Percentiles rank a stretch among this genome's conserved stretches.
These are phyloP conservation scores for Datnioides undecimradiatus DNA, from an alignment of 2,113 vertebrate species.

Conservation along the genomic window DNA sequence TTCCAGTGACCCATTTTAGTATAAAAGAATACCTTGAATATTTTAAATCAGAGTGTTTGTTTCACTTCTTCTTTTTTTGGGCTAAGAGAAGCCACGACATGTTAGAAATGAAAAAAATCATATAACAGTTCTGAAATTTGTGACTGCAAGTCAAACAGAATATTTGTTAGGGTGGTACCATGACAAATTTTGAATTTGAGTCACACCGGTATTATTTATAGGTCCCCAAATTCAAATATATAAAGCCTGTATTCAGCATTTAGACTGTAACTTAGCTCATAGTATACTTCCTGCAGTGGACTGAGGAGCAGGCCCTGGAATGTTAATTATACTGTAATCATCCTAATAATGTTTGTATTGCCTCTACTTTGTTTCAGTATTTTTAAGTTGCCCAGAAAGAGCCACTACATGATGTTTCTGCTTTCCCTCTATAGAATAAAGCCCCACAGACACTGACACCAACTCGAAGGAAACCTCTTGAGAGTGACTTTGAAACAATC, in stretches of 20 bases:
- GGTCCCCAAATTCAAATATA: neutral
- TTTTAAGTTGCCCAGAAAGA: neutral
- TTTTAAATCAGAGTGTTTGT: slow-evolving; percentile 6
- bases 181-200: neutral
- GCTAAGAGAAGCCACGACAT: neutral
- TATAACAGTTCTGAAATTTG: neutral
- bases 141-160: neutral
- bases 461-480: slow-evolving; percentile 90
- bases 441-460: slow-evolving; percentile 75
- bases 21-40: slow-evolving; percentile 15
- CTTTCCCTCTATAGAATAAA: slow-evolving; percentile 79
- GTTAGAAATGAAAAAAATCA: neutral
- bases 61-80: neutral
- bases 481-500: slow-evolving; percentile 96
- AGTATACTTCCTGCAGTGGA: neutral
- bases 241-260: neutral
- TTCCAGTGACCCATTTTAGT: slow-evolving; percentile 19
- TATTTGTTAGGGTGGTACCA: neutral
- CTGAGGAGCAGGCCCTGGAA: neutral
- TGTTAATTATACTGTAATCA: neutral
- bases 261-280: neutral
- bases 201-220: neutral
- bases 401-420: neutral
- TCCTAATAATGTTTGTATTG: neutral
- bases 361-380: neutral